Evolutionary conservation across 2,113 vertebrate genomes (phyloP).

Genomic region (cattle (Bos taurus)): ARS-UCD2.0 NC_037347.1:4631001-4631500

Average conservation of each 20-base stretch:
- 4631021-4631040: fast-evolving
- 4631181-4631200: background rate
- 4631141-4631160: background rate
- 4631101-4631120: background rate
- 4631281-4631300: background rate
- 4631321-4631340: background rate
- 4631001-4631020: fast-evolving
- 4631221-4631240: background rate
- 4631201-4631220: background rate
- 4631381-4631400: background rate
- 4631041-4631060: fast-evolving
- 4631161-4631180: background rate
- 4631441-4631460: no score
- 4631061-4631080: fast-evolving
- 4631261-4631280: background rate
- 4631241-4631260: background rate
- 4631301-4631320: background rate
- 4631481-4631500: no score
- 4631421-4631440: fast-evolving
- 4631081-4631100: fast-evolving
- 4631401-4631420: no score
- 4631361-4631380: background rate
- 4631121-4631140: fast-evolving
- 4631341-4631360: background rate
- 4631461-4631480: no score